These are phyloP conservation scores for Hydractinia symbiolongicarpus DNA, from an alignment of 30 jellyfish, hydroid and myxozoan genomes.

Conservation along the genomic window DNA sequence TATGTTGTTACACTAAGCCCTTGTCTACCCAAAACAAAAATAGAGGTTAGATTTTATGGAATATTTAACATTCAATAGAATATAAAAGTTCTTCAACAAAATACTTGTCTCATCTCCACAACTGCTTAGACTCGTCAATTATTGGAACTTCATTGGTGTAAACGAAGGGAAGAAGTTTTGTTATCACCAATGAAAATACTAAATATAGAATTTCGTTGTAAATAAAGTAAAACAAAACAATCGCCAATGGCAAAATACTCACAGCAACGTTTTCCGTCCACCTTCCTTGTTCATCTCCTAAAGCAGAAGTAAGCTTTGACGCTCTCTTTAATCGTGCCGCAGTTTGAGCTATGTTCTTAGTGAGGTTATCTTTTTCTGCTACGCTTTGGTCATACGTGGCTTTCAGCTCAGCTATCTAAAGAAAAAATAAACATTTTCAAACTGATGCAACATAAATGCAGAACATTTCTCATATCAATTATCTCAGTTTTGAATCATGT, in stretches of 20 bases:
- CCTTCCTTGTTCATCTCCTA: constrained; percentile 91
- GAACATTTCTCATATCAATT: background rate
- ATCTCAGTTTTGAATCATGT: background rate
- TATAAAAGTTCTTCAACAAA: too few species aligned
- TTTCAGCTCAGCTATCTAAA: constrained; percentile 78
- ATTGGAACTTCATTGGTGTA: too few species aligned
- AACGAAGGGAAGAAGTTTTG: background rate
- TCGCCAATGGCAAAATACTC: background rate
- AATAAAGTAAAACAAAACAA: background rate
- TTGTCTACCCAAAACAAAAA: too few species aligned
- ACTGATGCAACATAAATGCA: background rate
- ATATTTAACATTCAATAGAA: too few species aligned
- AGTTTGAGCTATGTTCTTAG: constrained; percentile 88
- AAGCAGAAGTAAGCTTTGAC: constrained; percentile 85
- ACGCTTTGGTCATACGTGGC: constrained; percentile 74
- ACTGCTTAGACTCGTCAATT: too few species aligned
- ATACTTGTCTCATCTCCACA: too few species aligned
- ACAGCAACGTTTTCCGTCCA: constrained; percentile 98
- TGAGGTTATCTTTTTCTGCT: constrained; percentile 72
- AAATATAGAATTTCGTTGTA: background rate
- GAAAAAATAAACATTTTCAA: background rate
- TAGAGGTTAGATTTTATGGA: too few species aligned
- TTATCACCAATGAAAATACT: background rate
- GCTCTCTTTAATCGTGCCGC: constrained; percentile 95
- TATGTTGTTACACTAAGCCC: too few species aligned